Conservation (phyloP, 2,888 invertebrate genomes). For the Octodonta nipae region DNA sequence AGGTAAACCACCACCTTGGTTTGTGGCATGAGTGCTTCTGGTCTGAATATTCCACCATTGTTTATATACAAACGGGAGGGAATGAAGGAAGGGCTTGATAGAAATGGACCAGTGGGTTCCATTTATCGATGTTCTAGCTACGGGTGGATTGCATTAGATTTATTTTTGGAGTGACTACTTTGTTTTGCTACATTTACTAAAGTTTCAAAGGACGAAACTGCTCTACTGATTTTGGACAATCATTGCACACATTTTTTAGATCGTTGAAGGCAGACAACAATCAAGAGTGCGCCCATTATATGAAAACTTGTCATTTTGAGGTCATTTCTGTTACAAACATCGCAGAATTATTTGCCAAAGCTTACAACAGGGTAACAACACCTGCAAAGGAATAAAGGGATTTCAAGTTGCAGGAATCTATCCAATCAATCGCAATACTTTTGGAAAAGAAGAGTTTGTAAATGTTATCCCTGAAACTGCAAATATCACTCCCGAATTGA, state of each 20-base stretch:
- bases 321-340: background rate
- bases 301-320: background rate
- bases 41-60: conserved; percentile 11
- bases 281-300: conserved; percentile 8
- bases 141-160: conserved; percentile 14
- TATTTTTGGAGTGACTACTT: conserved; percentile 8
- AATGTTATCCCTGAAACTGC: too few relatives aligned
- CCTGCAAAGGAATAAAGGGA: conserved; percentile 8
- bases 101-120: conserved; percentile 9
- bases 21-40: conserved; percentile 11
- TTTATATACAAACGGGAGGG: conserved; percentile 12
- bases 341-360: conserved; percentile 8
- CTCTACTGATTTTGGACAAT: conserved; percentile 8
- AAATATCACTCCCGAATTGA: conserved; percentile 1
- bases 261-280: conserved; percentile 9
- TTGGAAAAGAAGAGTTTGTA: conserved; percentile 8
- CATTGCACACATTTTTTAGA: conserved; percentile 8
- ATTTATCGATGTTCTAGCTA: conserved; percentile 11
- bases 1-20: conserved; percentile 11
- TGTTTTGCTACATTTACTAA: conserved; percentile 2
- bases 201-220: background rate
- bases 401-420: conserved; percentile 6
- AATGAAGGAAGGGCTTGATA: conserved; percentile 9
- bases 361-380: conserved; percentile 4
- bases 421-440: conserved; percentile 5